These are phyloP conservation scores for Patella caerulea DNA, from an alignment of 2,888 invertebrate genomes.

Conservation along the genomic window DNA sequence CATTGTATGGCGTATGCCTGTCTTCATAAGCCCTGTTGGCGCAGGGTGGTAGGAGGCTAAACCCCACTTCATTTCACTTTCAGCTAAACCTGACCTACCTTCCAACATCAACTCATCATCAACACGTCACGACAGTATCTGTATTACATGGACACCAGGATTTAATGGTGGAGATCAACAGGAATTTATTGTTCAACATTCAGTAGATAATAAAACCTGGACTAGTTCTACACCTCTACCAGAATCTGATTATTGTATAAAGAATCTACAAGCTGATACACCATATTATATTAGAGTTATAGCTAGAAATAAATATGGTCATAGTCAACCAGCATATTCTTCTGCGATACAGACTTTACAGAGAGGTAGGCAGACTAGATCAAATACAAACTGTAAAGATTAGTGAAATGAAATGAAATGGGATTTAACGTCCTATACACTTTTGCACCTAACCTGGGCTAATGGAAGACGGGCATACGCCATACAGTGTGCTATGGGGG, in stretches of 20 bases:
- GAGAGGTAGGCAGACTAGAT: no score
- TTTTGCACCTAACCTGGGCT: no score
- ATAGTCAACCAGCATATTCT: not conserved
- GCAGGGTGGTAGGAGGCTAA: no score
- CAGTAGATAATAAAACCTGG: not conserved
- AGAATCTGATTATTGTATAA: not conserved
- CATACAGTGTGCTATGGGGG: no score
- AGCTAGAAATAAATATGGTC: constrained; percentile 7
- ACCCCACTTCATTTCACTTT: not conserved
- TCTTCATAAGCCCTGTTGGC: no score
- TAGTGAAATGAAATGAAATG: no score
- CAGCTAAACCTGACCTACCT: not conserved
- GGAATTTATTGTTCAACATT: constrained; percentile 4
- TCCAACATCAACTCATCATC: not conserved
- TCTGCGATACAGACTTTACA: no score
- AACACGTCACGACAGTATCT: not conserved
- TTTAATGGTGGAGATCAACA: constrained; percentile 7
- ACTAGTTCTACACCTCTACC: not conserved
- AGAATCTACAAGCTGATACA: not conserved
- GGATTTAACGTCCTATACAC: no score
- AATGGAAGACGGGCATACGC: no score
- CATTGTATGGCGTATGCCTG: no score
- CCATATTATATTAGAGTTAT: constrained; percentile 1
- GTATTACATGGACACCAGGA: constrained; percentile 2
- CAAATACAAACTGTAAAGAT: no score